phyloP scores from a whole-genome alignment of 1,140 invertebrate species.

The Ericerus pela region DNA sequence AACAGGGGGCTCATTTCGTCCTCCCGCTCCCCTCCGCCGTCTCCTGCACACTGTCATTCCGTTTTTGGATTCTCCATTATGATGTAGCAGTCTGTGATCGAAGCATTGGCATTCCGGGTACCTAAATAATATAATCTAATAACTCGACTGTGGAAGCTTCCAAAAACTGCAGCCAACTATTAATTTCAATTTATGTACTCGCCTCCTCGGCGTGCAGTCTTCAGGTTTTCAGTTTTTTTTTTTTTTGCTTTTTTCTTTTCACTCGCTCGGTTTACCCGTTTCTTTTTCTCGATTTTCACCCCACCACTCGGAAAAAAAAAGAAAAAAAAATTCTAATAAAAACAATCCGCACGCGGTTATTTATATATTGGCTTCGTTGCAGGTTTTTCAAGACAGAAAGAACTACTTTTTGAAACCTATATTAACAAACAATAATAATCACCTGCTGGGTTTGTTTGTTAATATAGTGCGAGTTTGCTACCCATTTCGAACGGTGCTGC shows the following conservation, averaged over 20 bases:
- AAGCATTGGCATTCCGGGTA: not conserved
- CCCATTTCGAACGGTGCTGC: too few species aligned
- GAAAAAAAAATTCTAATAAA: too few species aligned
- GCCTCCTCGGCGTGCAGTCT: conserved; percentile 2
- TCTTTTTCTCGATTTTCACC: too few species aligned
- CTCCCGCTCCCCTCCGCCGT: too few species aligned
- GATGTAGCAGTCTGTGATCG: conserved; percentile 3
- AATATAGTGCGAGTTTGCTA: conserved; percentile 1
- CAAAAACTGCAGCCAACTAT: conserved; percentile 1
- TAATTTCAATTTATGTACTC: conserved; percentile 8
- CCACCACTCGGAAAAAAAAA: too few species aligned
- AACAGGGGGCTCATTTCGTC: not conserved
- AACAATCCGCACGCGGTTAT: too few species aligned
- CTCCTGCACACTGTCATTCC: too few species aligned
- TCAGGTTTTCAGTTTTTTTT: not conserved
- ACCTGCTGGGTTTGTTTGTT: conserved; percentile 7
- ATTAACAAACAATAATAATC: conserved; percentile 12
- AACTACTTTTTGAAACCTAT: not conserved
- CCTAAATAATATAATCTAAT: not conserved
- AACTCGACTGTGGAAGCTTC: conserved; percentile 5
- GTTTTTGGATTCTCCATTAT: not conserved
- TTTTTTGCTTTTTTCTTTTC: not conserved
- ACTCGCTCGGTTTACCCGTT: too few species aligned
- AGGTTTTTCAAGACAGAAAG: not conserved
- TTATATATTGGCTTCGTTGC: too few species aligned